Percentiles rank a stretch among this genome's conserved stretches.
Evolutionary conservation across 2,888 invertebrate genomes (phyloP).

Genomic region (Drosophila kanekoi): DNA sequence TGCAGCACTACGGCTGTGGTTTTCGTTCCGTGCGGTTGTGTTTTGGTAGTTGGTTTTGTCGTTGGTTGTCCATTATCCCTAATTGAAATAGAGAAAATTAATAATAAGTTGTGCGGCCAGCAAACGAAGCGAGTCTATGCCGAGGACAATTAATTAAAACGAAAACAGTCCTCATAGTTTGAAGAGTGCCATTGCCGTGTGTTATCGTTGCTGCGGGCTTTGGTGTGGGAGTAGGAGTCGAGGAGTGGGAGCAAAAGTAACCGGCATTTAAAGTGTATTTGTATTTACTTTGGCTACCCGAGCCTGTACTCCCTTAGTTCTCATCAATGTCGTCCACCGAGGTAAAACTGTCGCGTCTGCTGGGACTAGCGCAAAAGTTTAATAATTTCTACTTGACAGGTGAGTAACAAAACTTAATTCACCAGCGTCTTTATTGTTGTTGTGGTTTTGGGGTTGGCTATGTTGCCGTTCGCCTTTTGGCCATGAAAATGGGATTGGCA

Average conservation of each 20-base stretch:
- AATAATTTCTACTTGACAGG: conserved; percentile 96
- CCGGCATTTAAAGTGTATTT: conserved; percentile 61
- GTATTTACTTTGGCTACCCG: conserved; percentile 49
- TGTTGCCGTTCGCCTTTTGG: conserved; percentile 23
- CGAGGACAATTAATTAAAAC: conserved; percentile 7
- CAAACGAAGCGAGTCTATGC: conserved; percentile 9
- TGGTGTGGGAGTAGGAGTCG: conserved; percentile 24
- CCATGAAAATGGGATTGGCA: conserved; percentile 63
- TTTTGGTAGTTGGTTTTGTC: conserved; percentile 54
- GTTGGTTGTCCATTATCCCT: conserved; percentile 43
- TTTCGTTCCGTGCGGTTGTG: conserved; percentile 59
- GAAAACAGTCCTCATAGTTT: conserved; percentile 3
- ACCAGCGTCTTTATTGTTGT: conserved; percentile 19
- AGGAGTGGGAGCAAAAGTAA: conserved; percentile 56
- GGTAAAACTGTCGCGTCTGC: conserved; percentile 88
- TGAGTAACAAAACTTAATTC: conserved; percentile 84
- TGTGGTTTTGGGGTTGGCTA: conserved; percentile 13
- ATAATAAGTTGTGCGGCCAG: conserved; percentile 24
- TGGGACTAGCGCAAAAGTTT: conserved; percentile 94
- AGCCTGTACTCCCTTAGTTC: conserved; percentile 29
- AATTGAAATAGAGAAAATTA: conserved; percentile 38
- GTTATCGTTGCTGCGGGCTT: conserved; percentile 17
- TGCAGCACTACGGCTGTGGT: conserved; percentile 55
- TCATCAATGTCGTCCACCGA: conserved; percentile 83
- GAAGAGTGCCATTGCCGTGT: conserved; percentile 17